A percentile compares a stretch with the other conserved stretches of the same genome.
phyloP scores from a whole-genome alignment of 2,797 vertebrate genomes.

The Paguma larvata region DNA sequence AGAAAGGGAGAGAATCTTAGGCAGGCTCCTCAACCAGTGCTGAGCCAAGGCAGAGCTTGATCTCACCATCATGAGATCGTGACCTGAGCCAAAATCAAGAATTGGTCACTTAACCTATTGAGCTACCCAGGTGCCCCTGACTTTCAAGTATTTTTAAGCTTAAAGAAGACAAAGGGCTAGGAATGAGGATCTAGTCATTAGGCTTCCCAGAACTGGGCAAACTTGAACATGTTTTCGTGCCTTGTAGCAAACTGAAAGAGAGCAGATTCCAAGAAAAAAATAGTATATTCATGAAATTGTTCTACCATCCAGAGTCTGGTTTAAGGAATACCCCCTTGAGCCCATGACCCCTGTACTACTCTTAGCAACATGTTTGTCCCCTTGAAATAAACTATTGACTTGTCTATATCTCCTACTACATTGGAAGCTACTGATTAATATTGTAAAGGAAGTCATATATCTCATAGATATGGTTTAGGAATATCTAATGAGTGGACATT shows the following conservation, averaged over 20 bases:
- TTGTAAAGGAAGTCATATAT: background rate
- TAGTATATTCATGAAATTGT: background rate
- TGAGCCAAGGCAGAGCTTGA: too few species aligned
- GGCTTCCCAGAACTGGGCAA: background rate
- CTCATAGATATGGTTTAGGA: background rate
- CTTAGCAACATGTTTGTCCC: constrained; percentile 13
- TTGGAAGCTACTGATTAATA: background rate
- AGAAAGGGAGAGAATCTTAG: too few species aligned
- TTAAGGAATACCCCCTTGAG: background rate
- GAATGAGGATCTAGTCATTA: background rate
- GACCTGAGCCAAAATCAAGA: too few species aligned
- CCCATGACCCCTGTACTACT: background rate
- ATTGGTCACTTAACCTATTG: too few species aligned
- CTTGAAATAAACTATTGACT: background rate
- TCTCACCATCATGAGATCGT: too few species aligned
- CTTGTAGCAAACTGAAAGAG: background rate
- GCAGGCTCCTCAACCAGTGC: too few species aligned
- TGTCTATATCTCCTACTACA: background rate
- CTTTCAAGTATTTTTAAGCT: constrained; percentile 41
- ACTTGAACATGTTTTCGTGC: background rate
- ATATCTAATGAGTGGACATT: background rate
- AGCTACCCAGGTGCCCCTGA: background rate
- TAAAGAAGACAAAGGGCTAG: constrained; percentile 22
- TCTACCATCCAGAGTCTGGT: background rate
- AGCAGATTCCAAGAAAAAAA: constrained; percentile 3